These are phyloP conservation scores for Phasianus colchicus DNA, from an alignment of 2,113 vertebrate species.

Conservation along the genomic window DNA sequence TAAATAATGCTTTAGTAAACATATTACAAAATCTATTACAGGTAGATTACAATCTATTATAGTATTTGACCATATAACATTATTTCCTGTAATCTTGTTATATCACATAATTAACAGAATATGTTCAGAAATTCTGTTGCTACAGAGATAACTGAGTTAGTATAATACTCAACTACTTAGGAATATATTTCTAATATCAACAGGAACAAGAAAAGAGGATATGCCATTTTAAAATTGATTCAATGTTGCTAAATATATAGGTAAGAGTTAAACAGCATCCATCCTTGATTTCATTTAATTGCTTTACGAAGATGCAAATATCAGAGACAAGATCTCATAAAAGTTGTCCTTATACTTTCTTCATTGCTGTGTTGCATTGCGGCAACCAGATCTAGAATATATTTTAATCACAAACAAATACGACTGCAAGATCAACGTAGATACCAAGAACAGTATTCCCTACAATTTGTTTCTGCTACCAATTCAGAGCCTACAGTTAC, in stretches of 20 bases:
- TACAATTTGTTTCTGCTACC: constrained; percentile 21
- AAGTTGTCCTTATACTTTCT: constrained; percentile 22
- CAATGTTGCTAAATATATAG: not conserved
- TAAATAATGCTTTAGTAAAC: not conserved
- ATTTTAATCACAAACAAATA: constrained; percentile 15
- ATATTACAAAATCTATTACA: not conserved
- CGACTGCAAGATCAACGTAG: constrained; percentile 22
- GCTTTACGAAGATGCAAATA: not conserved
- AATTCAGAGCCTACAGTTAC: not conserved
- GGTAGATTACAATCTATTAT: not conserved
- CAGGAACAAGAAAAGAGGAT: not conserved
- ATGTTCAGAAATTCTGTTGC: not conserved
- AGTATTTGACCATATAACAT: not conserved
- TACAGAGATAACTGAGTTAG: not conserved
- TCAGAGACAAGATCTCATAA: not conserved
- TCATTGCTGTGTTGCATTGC: constrained; percentile 44
- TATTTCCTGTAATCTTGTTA: not conserved
- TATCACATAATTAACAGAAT: not conserved
- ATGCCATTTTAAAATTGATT: not conserved
- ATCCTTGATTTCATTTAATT: not conserved
- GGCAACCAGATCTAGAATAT: not conserved
- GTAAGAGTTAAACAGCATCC: not conserved
- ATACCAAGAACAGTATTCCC: not conserved
- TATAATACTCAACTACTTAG: not conserved
- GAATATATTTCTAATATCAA: not conserved